Conservation (phyloP, 2,888 invertebrate species). For the Pseudoips prasinana region DNA sequence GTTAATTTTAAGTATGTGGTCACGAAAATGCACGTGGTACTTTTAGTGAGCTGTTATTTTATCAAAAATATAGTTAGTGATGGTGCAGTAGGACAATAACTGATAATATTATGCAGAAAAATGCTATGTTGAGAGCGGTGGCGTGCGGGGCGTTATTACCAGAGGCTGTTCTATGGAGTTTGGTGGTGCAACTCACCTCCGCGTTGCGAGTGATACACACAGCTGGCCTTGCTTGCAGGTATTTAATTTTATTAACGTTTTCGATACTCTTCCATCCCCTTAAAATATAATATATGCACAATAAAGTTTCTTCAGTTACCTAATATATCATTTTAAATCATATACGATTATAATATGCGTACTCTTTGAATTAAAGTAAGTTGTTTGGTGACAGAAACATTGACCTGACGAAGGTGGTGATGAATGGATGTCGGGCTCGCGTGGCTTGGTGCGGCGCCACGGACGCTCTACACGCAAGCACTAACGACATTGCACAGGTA, state of each 20-base stretch:
- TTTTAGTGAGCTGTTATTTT: too few species aligned
- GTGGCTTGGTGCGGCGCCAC: slow-evolving; percentile 69
- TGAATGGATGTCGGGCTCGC: slow-evolving; percentile 89
- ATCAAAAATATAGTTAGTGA: too few species aligned
- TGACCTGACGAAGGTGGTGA: slow-evolving; percentile 95
- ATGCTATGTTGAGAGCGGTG: slow-evolving; percentile 89
- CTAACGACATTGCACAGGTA: slow-evolving; percentile 57
- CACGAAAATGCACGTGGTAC: too few species aligned
- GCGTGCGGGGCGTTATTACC: slow-evolving; percentile 88
- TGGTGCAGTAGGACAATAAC: too few species aligned
- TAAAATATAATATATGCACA: too few species aligned
- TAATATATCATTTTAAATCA: too few species aligned
- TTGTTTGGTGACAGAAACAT: slow-evolving; percentile 83
- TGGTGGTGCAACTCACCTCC: slow-evolving; percentile 96
- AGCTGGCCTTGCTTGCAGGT: slow-evolving; percentile 84
- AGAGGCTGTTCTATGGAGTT: slow-evolving; percentile 96
- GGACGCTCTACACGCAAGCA: slow-evolving; percentile 53
- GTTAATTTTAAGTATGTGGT: too few species aligned
- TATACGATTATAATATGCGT: too few species aligned
- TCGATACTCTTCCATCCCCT: too few species aligned
- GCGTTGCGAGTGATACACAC: slow-evolving; percentile 95
- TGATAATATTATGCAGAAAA: slow-evolving; percentile 85
- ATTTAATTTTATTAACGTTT: slow-evolving; percentile 1
- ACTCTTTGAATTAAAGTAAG: too few species aligned
- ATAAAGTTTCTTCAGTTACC: too few species aligned